These are phyloP conservation scores for Platichthys flesus DNA, from an alignment of 2,113 vertebrate genomes.

Conservation along the genomic window DNA sequence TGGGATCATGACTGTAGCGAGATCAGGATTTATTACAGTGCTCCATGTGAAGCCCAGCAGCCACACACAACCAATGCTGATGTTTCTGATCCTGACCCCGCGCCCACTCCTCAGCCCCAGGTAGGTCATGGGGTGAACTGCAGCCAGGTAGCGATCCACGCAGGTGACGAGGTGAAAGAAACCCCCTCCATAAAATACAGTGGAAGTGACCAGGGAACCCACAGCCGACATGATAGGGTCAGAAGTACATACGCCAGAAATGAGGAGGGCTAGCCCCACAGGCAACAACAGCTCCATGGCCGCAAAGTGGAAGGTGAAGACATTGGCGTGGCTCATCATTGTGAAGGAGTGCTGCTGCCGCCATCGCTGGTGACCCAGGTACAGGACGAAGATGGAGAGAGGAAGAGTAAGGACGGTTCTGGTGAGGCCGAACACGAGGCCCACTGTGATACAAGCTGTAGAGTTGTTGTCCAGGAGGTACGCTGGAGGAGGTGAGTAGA, in stretches of 20 bases:
- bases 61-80: slow-evolving; percentile 32
- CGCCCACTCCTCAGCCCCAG: neutral
- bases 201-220: neutral
- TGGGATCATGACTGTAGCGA: neutral
- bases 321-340: neutral
- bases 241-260: neutral
- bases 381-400: neutral
- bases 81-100: slow-evolving; percentile 15
- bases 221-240: no score
- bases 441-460: neutral
- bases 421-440: neutral
- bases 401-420: neutral
- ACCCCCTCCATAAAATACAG: neutral
- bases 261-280: neutral
- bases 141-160: slow-evolving; percentile 24
- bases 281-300: neutral
- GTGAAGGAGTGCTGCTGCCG: neutral
- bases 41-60: neutral
- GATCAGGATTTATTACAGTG: neutral
- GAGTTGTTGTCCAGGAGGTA: neutral
- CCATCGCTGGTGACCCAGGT: neutral
- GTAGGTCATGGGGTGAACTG: slow-evolving; percentile 21
- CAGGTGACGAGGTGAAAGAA: slow-evolving; percentile 32
- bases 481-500: neutral
- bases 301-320: neutral